Evolutionary conservation across 2,797 vertebrate species (phyloP).

Genomic region (Sphaeramia orbicularis): DNA sequence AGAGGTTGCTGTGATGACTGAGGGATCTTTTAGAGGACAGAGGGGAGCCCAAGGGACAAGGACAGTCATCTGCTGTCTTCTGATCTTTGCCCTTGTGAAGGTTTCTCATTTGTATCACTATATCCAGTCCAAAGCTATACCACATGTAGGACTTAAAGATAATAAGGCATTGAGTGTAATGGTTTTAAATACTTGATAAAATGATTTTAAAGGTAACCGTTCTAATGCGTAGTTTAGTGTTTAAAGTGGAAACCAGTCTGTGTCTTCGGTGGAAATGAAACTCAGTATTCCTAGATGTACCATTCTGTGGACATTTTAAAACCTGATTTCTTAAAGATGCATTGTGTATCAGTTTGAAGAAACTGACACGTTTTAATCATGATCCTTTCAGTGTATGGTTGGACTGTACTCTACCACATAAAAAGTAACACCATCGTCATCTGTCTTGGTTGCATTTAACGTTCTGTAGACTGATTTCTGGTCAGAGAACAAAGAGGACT

Average conservation of each 20-base stretch:
- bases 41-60: constrained; percentile 71
- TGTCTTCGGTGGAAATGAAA: no score
- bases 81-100: constrained; percentile 54
- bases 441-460: no score
- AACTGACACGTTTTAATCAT: no score
- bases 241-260: not conserved
- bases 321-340: no score
- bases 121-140: constrained; percentile 50
- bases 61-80: constrained; percentile 65
- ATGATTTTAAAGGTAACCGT: not conserved
- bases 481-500: no score
- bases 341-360: no score
- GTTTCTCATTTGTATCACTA: constrained; percentile 59
- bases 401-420: no score
- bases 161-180: not conserved
- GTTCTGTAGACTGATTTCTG: no score
- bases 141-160: constrained; percentile 35
- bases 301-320: no score
- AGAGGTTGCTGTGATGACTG: constrained; percentile 65
- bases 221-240: not conserved
- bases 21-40: constrained; percentile 65
- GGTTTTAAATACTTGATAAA: constrained; percentile 11
- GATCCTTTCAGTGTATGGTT: no score
- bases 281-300: no score
- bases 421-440: no score